Evolutionary conservation across 92 coral and sea anemone species (phyloP).

Genomic region (Porites lobata): DNA sequence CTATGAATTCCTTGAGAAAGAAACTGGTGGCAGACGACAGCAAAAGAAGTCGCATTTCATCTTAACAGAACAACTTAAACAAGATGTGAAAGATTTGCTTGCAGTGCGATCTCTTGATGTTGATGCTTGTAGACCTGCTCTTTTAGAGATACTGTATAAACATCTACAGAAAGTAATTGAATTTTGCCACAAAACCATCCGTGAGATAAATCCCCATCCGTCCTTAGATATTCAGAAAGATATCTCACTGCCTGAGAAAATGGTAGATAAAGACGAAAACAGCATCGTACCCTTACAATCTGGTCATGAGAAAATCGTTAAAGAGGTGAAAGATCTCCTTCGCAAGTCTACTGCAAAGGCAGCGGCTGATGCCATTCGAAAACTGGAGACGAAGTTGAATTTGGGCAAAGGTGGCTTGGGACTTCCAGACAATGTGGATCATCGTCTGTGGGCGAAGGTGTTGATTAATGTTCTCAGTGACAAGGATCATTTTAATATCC

Average conservation of each 20-base stretch:
- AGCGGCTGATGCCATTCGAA: not conserved
- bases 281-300: not conserved
- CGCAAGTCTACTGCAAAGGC: not conserved
- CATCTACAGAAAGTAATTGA: not conserved
- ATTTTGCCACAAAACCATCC: slow-evolving; percentile 26
- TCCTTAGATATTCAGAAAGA: not conserved
- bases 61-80: not conserved
- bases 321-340: not conserved
- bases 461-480: slow-evolving; percentile 41
- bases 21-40: not conserved
- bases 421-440: not conserved
- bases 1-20: not conserved
- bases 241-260: not conserved
- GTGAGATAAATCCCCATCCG: slow-evolving; percentile 51
- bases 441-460: slow-evolving; percentile 15
- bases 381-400: slow-evolving; percentile 33
- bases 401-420: slow-evolving; percentile 4
- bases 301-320: not conserved
- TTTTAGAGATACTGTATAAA: not conserved
- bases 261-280: not conserved
- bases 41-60: not conserved
- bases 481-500: not conserved
- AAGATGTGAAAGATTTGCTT: slow-evolving; percentile 20
- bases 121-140: not conserved
- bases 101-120: not conserved